These are phyloP conservation scores for Eutrigla gurnardus DNA, from an alignment of 2,797 vertebrate species.

Conservation along the genomic window DNA sequence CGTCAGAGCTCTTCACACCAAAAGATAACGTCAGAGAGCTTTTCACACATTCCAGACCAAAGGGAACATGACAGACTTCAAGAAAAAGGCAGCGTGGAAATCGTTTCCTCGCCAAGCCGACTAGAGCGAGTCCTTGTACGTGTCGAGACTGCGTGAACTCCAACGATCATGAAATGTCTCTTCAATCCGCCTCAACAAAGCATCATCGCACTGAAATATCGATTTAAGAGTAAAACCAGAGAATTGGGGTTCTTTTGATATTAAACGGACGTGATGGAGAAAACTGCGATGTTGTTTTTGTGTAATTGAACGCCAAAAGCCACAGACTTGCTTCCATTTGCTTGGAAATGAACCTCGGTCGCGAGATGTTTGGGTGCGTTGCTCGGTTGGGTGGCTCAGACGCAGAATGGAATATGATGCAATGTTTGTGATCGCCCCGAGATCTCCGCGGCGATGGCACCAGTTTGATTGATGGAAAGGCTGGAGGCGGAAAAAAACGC, in stretches of 20 bases:
- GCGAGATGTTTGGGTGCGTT: conserved; percentile 37
- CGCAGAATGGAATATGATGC: conserved; percentile 66
- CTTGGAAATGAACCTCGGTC: conserved; percentile 23
- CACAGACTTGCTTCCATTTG: conserved; percentile 43
- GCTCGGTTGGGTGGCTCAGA: conserved; percentile 51
- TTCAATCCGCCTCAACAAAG: conserved; percentile 7
- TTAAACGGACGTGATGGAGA: conserved; percentile 16
- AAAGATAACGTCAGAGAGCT: conserved; percentile 11
- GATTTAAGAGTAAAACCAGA: conserved; percentile 2
- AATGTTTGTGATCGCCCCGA: conserved; percentile 59
- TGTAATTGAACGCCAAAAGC: conserved; percentile 51
- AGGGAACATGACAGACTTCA: conserved; percentile 10
- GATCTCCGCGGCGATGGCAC: conserved; percentile 53
- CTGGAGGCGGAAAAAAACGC: conserved; percentile 63
- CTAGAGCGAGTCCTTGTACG: background rate
- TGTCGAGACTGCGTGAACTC: background rate
- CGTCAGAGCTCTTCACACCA: conserved; percentile 43
- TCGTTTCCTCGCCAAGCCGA: background rate
- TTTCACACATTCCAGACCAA: background rate
- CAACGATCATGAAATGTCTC: background rate
- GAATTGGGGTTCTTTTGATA: conserved; percentile 19
- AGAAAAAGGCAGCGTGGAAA: conserved; percentile 4
- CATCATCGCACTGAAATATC: conserved; percentile 1
- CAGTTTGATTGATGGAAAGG: conserved; percentile 73
- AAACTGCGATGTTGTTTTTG: conserved; percentile 17